A percentile compares a stretch with the other conserved stretches of the same genome.
Conservation (phyloP, 2,888 invertebrate genomes). For the Lathronympha strigana region DNA sequence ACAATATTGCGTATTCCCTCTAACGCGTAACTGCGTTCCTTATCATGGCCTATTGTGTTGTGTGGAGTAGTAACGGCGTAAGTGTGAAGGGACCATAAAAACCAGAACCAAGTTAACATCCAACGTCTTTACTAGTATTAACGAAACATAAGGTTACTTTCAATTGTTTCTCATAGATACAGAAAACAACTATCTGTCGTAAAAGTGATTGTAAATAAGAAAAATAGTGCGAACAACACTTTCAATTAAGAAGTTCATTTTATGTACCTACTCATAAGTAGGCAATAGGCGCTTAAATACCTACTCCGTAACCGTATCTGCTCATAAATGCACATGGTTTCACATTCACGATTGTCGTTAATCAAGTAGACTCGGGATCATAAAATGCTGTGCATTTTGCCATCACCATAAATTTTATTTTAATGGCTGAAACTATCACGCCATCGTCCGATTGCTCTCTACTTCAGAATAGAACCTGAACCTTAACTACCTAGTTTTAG, state of each 20-base stretch:
- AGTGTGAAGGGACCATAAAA: too few relatives aligned
- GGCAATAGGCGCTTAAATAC: not conserved
- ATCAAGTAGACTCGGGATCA: conserved; percentile 36
- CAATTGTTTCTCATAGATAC: not conserved
- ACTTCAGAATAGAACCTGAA: not conserved
- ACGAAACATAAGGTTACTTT: not conserved
- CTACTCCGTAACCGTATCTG: conserved; percentile 18
- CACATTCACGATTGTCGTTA: conserved; percentile 41
- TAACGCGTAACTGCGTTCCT: too few relatives aligned
- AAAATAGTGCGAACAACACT: conserved; percentile 2
- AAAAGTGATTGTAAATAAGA: conserved; percentile 4
- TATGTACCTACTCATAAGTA: conserved; percentile 2
- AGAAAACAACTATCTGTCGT: not conserved
- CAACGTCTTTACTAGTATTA: too few relatives aligned
- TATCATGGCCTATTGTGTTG: too few relatives aligned
- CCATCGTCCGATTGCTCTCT: conserved; percentile 23
- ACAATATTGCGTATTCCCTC: too few relatives aligned
- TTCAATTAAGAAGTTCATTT: not conserved
- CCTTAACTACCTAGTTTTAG: not conserved
- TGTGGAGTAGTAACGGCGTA: too few relatives aligned
- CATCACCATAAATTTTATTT: conserved; percentile 41
- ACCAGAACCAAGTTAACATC: too few relatives aligned
- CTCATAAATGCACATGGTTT: conserved; percentile 37
- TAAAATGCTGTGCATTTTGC: conserved; percentile 40
- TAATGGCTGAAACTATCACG: conserved; percentile 32